Base-by-base conservation (phyloP, 1,140 invertebrate genomes). In the Telenomus remus region DNA sequence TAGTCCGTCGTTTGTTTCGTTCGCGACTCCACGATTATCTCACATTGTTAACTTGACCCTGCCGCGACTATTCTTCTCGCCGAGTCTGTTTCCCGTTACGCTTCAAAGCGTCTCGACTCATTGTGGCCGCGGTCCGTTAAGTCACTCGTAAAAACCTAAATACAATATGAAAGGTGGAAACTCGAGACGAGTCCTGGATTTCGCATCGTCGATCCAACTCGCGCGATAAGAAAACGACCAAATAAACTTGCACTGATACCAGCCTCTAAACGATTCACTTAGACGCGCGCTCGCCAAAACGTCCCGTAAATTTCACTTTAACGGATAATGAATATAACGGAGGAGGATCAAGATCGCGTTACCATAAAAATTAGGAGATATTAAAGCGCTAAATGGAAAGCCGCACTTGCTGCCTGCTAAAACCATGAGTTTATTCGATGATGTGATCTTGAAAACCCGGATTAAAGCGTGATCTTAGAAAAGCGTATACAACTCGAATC, bases 221-320 rank as follows among this genome's bases (percentile, higher is more conserved):
- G 15, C 64, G 48, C 34, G 64, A 59, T 59, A 68, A 68, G 33
- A 27, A 48, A 33, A 27, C 19, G 19, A 12, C 19, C 55, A 59
- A 47, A 47, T 42, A 54, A 59, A 61, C 66, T 69, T 49, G 49
- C 13, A 43, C 39, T 43, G 66, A 69, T 69, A 69, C 55, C 55
- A 61, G 66, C 43, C 55, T 50, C 43, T 37, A 35, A 69, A 59
- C 64, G 55, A 68, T 68, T 68, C 64, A 68, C 64, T 69, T 61
- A 60, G 42, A 49, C 43, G 65, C 50, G 55, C 6, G 2, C 19
- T 3, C 1, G 37, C 53, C 50, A 43, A 49, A 60, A 60, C 43
- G 50, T 44, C 50, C 49, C 56, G 43, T 69, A 69, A 69, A 69
- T 69, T 69, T 13, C 15, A 2, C 34, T 61, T 55, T 60, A 59